Conservation (phyloP, 1,140 invertebrate genomes). For the Cyphomyrmex costatus region DNA sequence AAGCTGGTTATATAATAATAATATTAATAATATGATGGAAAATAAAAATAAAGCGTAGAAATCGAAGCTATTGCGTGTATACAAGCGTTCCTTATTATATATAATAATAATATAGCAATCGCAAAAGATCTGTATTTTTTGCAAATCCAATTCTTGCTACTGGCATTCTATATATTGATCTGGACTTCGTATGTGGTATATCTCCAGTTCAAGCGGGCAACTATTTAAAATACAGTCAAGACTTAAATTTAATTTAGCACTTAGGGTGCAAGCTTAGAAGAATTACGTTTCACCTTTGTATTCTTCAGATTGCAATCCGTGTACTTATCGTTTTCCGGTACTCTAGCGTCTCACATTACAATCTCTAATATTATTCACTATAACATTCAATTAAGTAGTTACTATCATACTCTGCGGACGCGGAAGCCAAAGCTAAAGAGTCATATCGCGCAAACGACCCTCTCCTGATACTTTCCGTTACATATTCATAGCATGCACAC, state of each 20-base stretch:
- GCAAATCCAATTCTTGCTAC: background rate
- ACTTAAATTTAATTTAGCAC: conserved; percentile 18
- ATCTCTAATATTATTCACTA: conserved; percentile 38
- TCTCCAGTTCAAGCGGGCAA: conserved; percentile 49
- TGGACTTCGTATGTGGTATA: conserved; percentile 32
- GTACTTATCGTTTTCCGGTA: background rate
- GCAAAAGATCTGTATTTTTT: conserved; percentile 22
- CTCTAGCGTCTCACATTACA: background rate
- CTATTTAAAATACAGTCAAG: conserved; percentile 11
- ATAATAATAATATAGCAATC: background rate
- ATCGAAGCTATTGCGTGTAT: background rate
- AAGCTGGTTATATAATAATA: background rate
- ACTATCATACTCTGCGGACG: background rate
- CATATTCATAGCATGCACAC: conserved; percentile 57
- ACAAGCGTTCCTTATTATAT: background rate
- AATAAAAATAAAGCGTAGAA: background rate
- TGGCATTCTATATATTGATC: conserved; percentile 44
- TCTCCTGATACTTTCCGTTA: conserved; percentile 37
- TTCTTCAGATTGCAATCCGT: background rate
- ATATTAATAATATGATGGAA: conserved; percentile 24
- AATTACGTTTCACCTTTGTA: conserved; percentile 26
- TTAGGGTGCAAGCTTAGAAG: conserved; percentile 2
- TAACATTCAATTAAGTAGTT: conserved; percentile 39
- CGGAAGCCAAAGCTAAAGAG: conserved; percentile 13
- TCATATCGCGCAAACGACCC: background rate